Evolutionary conservation across 1,140 invertebrate species (phyloP), one percentile per base, ranked within the genome.

Genomic region (Carposina sasakii): DNA sequence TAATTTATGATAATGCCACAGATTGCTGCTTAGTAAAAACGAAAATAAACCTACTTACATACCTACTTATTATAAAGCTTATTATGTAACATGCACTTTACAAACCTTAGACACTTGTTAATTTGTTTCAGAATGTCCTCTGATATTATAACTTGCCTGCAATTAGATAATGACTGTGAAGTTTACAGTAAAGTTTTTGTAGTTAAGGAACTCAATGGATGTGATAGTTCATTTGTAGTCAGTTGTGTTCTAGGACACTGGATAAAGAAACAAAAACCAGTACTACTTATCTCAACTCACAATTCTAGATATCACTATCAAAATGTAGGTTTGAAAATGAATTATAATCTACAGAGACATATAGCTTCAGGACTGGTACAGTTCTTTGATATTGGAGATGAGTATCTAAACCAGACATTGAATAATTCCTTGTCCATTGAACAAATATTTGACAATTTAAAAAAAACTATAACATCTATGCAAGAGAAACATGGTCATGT

Each of bases 281-380:
- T 91, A 0, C 85, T 91, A 62, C 74, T 93, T 15, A 81, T 92
- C 46, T 87, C 89, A 42, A 87, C 91, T 54, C 91, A 93, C 57
- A 91, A 92, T 55, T 89, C 89, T 3, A 84, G 91, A 39, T 81
- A 87, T 19, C 92, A 93, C 66, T 93, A 92, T 61, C 88, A 92
- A 41, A 90, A 89, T 74, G 85, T 92, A 42, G 90, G 91, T n/a
- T 88, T 90, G 65, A 90, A 91, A 64, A 81, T 93, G 60, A 91
- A 91, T 20, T 92, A 91, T 60, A 91, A 92, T 71, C 76, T 92
- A 19, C 84, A 87, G 23, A 85, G 87, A 45, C 71, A 88, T 55
- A 71, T 87, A 44, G 86, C 89, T 13, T 76, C 86, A 42, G 87
- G 81, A 1, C 71, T 84, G 10, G 67, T 91, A 8, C 68, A 81